These are phyloP conservation scores for Lacanobia wlatinum DNA, from an alignment of 2,888 invertebrate genomes.

Conservation along the genomic window DNA sequence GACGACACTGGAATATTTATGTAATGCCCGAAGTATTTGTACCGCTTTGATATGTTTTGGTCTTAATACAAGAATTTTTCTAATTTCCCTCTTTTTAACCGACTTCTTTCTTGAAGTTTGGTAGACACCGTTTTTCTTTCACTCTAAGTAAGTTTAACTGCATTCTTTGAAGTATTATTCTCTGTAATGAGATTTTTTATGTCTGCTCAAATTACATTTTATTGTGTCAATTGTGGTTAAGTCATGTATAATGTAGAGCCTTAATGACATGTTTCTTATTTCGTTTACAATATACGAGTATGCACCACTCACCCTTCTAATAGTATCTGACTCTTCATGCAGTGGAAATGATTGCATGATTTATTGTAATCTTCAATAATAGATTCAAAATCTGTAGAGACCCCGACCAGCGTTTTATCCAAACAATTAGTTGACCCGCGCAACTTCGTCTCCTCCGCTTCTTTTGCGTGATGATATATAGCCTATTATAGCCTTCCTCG, in stretches of 20 bases:
- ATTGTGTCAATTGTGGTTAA: conserved; percentile 65
- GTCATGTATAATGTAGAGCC: conserved; percentile 36
- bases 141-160: conserved; percentile 35
- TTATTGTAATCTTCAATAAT: not conserved
- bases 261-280: conserved; percentile 31
- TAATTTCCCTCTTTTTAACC: conserved; percentile 27
- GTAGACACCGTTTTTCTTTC: conserved; percentile 13
- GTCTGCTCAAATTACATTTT: conserved; percentile 54
- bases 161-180: conserved; percentile 40
- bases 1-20: not conserved
- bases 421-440: too few species aligned
- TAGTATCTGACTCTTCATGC: not conserved
- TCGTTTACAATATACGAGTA: conserved; percentile 1
- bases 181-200: conserved; percentile 54
- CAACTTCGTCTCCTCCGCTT: too few species aligned
- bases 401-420: not conserved
- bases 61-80: conserved; percentile 9
- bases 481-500: too few species aligned
- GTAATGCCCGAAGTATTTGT: not conserved
- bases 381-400: conserved; percentile 1
- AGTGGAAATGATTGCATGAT: not conserved
- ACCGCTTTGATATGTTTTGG: not conserved
- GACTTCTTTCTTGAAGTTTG: conserved; percentile 5
- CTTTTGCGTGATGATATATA: too few species aligned
- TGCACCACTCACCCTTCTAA: not conserved